Evolutionary conservation across 2,888 invertebrate species (phyloP), one percentile per base, ranked within the genome.

Genomic region (Enchytraeus crypticus): DNA sequence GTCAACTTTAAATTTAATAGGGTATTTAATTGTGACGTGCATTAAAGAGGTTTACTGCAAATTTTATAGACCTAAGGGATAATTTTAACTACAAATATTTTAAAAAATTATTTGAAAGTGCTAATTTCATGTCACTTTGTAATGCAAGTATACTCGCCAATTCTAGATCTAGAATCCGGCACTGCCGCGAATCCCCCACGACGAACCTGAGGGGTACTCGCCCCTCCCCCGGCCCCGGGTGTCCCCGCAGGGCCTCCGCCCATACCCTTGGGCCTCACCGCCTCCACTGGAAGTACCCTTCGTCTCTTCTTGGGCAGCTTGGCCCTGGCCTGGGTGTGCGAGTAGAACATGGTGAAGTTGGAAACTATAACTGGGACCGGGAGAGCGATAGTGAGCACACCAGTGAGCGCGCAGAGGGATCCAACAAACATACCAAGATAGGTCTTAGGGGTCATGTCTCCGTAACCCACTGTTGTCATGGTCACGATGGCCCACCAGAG

Each of bases 251-350:
- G 66, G 73, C 30, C 66, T 45, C 43, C 23, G 27, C 26, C 56
- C 77, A 88, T 86, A 58, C 89, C 60, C 89, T 71, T 71, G 4
- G 71, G 71, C 46, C 78, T 65, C 3, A 75, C 76, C 4, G 75
- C 75, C 67, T 92, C 92, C 11, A 92, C 90, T 0, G 92, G 91
- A 34, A 93, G 81, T 2, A 95, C 90, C 57, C 91, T 84, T 67
- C 93, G 83, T 51, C 92, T 83, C 77, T 90, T 88, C 90, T 90
- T 80, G 96, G n/a, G n/a, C n/a, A n/a, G n/a, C n/a, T n/a, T n/a
- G n/a, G n/a, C n/a, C n/a, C 77, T 63, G 3, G 76, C 74, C 64
- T 77, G 75, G 23, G 77, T 77, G 63, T 77, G 76, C 14, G 75
- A 72, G 66, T 77, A 77, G 64, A 76, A 77, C 33, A 77, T 66